Evolutionary conservation across 2,113 vertebrate species (phyloP), one percentile per base, ranked within the genome.

Genomic region (Eulemur macaco): DNA sequence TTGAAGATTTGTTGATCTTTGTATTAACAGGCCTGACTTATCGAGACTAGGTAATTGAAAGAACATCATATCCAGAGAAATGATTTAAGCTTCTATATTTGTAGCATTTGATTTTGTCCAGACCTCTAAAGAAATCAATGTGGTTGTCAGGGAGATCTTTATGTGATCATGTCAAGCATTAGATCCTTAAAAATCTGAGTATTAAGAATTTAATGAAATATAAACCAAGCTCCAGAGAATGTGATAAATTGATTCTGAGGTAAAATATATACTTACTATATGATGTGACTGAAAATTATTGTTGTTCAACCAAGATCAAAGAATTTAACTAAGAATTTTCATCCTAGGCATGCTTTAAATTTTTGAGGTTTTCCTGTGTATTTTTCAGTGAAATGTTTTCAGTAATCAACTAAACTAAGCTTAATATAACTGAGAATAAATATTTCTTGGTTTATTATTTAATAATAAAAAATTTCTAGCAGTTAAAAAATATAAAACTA

Each of bases 371-470:
- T 98, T 64, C 92, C 34, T 39, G 92, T 96, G 78, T 82, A 92
- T 20, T 96, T 97, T 71, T 77, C 69, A 23, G 39, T 52, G 45
- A 84, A 94, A 96, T 96, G 56, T 96, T 66, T 98, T 97, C 37
- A 69, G 93, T 96, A 96, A 81, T 96, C 76, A 96, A 42, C 54
- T 97, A 97, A 98, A 97, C 83, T 78, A 92, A 97, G 89, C 97
- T 96, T 98, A 96, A 97, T 85, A 97, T 68, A 95, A 58, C 94
- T 97, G 90, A 96, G 84, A 97, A 97, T 77, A 97, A 97, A 97
- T 95, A 96, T 90, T 50, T 42, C 58, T 94, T 86, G 84, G 64
- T 93, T 98, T 92, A 98, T 96, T 95, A 92, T 96, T 94, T 77
- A 18, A 64, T 84, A 84, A 68, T 39, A 97, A 98, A 96, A 63